Conservation (phyloP, 1,140 invertebrate genomes). For the Formica selysi region DNA sequence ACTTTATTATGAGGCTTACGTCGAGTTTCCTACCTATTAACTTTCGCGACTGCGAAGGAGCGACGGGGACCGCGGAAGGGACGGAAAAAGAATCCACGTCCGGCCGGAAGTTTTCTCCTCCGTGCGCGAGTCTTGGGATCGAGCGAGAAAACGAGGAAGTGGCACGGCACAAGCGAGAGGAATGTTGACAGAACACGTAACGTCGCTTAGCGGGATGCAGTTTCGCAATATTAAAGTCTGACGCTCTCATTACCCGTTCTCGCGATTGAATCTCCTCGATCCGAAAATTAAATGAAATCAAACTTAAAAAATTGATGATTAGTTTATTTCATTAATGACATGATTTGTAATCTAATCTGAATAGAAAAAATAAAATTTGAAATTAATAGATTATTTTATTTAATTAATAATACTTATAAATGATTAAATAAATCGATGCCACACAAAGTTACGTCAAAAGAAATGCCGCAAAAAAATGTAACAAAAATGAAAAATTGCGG, state of each 20-base stretch:
- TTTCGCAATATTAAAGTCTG: conserved; percentile 51
- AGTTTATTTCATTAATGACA: not conserved
- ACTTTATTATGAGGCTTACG: conserved; percentile 75
- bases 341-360: not conserved
- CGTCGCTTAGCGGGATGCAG: conserved; percentile 12
- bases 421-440: conserved; percentile 55
- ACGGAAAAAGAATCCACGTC: conserved; percentile 50
- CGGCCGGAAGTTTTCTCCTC: conserved; percentile 32
- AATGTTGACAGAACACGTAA: conserved; percentile 27
- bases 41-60: conserved; percentile 64
- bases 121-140: conserved; percentile 39
- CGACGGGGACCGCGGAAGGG: not conserved
- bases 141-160: not conserved
- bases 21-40: conserved; percentile 73
- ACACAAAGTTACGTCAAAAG: not conserved
- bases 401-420: not conserved
- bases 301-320: not conserved
- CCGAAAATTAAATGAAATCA: not conserved
- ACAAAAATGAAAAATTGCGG: conserved; percentile 64
- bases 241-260: not conserved
- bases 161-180: not conserved
- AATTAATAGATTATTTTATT: not conserved
- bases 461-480: not conserved
- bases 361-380: not conserved
- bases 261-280: conserved; percentile 14